A percentile compares a stretch with the other conserved stretches of the same genome.
phyloP scores from a whole-genome alignment of 2,797 vertebrate species.

The Serranus cabrilla region DNA sequence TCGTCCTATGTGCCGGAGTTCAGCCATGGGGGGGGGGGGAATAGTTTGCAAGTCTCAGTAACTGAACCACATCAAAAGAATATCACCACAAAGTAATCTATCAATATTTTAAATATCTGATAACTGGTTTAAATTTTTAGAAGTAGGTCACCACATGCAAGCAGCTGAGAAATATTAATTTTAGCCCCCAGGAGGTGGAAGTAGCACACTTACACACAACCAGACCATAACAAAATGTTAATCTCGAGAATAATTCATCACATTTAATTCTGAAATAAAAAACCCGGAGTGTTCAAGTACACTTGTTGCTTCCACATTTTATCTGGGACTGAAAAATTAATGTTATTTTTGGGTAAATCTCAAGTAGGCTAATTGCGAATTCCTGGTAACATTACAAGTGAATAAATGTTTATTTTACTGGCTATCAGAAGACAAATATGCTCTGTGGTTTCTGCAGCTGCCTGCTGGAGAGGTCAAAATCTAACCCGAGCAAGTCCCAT shows the following conservation, averaged over 20 bases:
- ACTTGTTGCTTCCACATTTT: background rate
- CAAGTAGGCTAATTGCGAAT: background rate
- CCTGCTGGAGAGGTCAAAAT: constrained; percentile 1
- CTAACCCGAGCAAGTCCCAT: background rate
- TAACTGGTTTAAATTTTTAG: background rate
- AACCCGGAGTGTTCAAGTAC: too few relatives aligned
- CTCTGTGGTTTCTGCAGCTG: constrained; percentile 6
- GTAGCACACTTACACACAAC: too few relatives aligned
- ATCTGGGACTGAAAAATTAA: accelerated
- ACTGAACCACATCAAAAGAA: background rate
- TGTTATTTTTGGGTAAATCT: background rate
- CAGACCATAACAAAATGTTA: background rate
- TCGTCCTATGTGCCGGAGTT: too few relatives aligned
- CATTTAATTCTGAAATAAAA: too few relatives aligned
- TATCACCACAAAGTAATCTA: background rate
- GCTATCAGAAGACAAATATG: constrained; percentile 17
- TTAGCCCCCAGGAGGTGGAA: background rate
- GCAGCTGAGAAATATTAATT: background rate
- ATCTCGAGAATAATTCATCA: background rate
- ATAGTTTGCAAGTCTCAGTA: background rate
- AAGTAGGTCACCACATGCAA: background rate
- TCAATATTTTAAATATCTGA: background rate
- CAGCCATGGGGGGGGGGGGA: too few relatives aligned
- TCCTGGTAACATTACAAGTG: background rate
- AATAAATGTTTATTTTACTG: constrained; percentile 23